Evolutionary conservation across 2,113 vertebrate species (phyloP).

Genomic region (Origma solitaria): DNA sequence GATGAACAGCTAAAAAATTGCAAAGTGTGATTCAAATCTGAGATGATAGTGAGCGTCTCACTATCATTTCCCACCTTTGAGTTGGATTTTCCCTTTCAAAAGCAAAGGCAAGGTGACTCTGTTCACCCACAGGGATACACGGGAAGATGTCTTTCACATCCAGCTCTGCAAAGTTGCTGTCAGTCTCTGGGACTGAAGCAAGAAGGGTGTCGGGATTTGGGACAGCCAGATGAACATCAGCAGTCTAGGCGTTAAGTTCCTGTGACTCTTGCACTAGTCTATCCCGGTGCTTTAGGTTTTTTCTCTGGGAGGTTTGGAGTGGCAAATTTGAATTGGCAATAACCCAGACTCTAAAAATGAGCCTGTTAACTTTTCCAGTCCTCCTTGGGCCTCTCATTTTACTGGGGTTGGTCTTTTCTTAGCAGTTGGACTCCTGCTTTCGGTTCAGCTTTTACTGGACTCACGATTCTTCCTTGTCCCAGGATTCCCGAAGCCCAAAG

Average conservation of each 20-base stretch:
- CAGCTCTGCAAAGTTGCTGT: background rate
- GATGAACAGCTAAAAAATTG: background rate
- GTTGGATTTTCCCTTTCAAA: background rate
- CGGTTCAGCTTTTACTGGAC: background rate
- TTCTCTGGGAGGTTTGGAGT: background rate
- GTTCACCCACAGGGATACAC: background rate
- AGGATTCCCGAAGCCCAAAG: background rate
- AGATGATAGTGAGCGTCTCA: background rate
- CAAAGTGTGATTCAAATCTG: background rate
- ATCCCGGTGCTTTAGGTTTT: background rate
- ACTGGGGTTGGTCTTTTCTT: background rate
- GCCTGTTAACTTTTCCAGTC: too few species aligned
- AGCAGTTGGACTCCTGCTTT: too few species aligned
- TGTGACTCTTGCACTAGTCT: background rate
- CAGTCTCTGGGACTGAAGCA: background rate
- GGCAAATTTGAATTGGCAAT: background rate
- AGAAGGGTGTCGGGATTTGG: background rate
- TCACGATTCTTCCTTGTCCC: background rate
- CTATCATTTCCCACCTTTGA: background rate
- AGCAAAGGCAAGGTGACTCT: background rate
- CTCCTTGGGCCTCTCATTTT: background rate
- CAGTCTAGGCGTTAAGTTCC: background rate
- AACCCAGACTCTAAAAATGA: background rate
- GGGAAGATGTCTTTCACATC: background rate
- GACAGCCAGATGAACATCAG: background rate